A percentile compares a stretch with the other conserved stretches of the same genome.
These are phyloP conservation scores for Hydroisotoma schaefferi DNA, from an alignment of 2,888 invertebrate genomes.

Conservation along the genomic window DNA sequence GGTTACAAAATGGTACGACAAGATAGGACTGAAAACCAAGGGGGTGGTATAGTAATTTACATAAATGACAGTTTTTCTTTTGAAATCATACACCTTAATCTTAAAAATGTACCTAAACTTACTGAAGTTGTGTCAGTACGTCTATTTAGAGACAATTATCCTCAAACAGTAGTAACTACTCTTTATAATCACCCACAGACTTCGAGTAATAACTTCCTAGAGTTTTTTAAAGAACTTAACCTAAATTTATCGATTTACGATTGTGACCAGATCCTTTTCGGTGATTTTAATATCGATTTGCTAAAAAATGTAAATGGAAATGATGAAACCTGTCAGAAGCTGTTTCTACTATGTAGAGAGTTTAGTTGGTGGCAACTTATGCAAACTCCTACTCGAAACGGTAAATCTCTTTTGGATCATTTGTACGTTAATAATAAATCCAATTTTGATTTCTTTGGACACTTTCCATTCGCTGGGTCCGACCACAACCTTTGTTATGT, in stretches of 20 bases:
- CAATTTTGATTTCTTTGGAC: neutral
- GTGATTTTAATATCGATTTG: neutral
- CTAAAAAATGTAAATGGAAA: neutral
- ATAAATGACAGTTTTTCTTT: neutral
- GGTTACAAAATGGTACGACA: slow-evolving; percentile 3
- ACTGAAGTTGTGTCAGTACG: neutral
- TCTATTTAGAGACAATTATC: neutral
- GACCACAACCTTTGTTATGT: slow-evolving; percentile 3
- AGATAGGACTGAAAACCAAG: neutral
- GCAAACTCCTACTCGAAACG: neutral
- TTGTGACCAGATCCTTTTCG: neutral
- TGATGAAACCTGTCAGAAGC: neutral
- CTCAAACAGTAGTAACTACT: neutral
- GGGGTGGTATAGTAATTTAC: neutral
- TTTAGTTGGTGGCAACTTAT: neutral
- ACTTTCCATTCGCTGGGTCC: slow-evolving; percentile 8
- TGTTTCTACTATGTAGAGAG: neutral
- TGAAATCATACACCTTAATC: neutral
- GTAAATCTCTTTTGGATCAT: slow-evolving; percentile 6
- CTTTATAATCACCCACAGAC: neutral
- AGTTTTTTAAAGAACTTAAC: neutral
- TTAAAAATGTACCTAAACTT: neutral
- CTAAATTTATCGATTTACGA: neutral
- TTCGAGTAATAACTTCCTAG: neutral
- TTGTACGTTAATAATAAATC: neutral